Conservation (phyloP, 2,113 vertebrate species). For the Poecilia latipinna region DNA sequence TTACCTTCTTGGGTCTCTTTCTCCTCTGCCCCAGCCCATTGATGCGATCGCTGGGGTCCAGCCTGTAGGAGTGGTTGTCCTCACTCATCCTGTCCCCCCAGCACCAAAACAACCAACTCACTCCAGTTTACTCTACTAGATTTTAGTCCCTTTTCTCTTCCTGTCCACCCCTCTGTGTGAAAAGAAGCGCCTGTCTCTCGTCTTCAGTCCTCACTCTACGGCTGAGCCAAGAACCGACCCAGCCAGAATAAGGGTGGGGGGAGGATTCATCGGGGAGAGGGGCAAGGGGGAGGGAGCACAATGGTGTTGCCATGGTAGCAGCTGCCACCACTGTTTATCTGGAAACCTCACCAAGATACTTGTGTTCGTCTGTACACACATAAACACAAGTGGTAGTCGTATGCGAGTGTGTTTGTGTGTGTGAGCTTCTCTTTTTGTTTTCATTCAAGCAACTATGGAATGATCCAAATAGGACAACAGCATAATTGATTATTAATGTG, state of each 20-base stretch:
- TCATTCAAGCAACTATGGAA: too few relatives aligned
- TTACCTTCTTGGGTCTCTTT: slow-evolving; percentile 94
- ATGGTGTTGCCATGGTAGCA: slow-evolving; percentile 89
- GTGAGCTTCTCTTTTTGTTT: too few relatives aligned
- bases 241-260: slow-evolving; percentile 28
- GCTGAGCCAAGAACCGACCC: slow-evolving; percentile 25
- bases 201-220: slow-evolving; percentile 54
- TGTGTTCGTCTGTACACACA: slow-evolving; percentile 24
- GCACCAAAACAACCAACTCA: not conserved
- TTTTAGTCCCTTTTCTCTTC: slow-evolving; percentile 9
- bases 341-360: slow-evolving; percentile 80
- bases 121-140: slow-evolving; percentile 20
- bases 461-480: too few relatives aligned
- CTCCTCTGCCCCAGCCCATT: slow-evolving; percentile 87
- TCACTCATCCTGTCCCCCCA: slow-evolving; percentile 71
- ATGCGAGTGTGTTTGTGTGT: too few relatives aligned
- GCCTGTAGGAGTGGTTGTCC: slow-evolving; percentile 84
- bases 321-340: slow-evolving; percentile 91
- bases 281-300: slow-evolving; percentile 70
- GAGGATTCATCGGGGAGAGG: slow-evolving; percentile 43
- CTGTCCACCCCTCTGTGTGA: slow-evolving; percentile 10
- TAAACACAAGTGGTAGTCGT: not conserved
- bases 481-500: too few relatives aligned
- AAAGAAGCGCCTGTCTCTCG: slow-evolving; percentile 44
- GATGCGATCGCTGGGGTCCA: slow-evolving; percentile 88